A percentile compares a stretch with the other conserved stretches of the same genome.
Evolutionary conservation across 2,888 invertebrate species (phyloP).

Genomic region (Stenolophus ochropezus): DNA sequence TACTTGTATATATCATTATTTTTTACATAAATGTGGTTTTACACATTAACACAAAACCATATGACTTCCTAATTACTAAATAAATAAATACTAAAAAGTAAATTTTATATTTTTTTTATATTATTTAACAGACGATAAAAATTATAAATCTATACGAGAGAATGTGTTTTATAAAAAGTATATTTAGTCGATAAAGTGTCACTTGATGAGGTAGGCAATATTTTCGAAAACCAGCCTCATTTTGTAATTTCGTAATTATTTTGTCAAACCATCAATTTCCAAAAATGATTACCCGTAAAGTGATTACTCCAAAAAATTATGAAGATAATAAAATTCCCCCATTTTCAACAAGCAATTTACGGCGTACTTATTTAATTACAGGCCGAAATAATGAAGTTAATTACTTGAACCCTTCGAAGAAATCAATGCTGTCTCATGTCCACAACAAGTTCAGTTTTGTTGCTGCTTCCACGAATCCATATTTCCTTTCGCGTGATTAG

Average conservation of each 20-base stretch:
- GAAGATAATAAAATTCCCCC: neutral
- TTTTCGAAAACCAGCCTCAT: no score
- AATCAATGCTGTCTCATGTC: neutral
- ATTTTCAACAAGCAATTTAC: neutral
- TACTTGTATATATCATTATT: no score
- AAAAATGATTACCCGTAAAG: neutral
- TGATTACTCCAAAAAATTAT: neutral
- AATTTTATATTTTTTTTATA: no score
- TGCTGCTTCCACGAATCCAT: neutral
- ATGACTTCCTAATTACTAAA: no score
- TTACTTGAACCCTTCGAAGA: neutral
- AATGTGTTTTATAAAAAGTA: no score
- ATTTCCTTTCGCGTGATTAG: conserved; percentile 15
- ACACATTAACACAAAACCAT: no score
- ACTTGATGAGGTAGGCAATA: no score
- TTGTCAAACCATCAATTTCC: neutral
- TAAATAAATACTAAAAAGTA: no score
- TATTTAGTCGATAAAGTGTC: no score
- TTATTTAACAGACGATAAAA: no score
- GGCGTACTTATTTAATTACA: neutral
- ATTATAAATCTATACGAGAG: no score
- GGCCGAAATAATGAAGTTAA: neutral
- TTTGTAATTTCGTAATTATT: neutral
- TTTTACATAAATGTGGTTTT: no score
- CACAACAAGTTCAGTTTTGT: neutral